Evolutionary conservation across 2,113 vertebrate species (phyloP), one percentile per base, ranked within the genome.

Genomic region (Australoheros scitulus): DNA sequence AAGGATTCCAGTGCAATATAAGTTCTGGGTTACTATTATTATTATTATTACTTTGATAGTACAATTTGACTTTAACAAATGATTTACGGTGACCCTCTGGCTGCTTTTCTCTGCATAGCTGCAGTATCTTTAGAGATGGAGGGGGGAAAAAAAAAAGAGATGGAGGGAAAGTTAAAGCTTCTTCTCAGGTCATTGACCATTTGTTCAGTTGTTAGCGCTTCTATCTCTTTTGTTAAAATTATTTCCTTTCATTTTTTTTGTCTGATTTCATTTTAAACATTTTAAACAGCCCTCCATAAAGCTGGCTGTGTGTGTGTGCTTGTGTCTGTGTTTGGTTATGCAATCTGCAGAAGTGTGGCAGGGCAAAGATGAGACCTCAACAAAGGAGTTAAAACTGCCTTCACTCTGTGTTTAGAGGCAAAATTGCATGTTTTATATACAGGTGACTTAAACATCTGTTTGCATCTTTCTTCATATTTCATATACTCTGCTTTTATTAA

Each of bases 301-400:
- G 82, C 9, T 13, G 6, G 5, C 10, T 26, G 5, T 75, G 83
- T 76, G 83, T 76, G 74, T 83, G 86, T 88, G 87, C 84, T 52
- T 88, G 76, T 86, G 83, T 86, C 24, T 80, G 87, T 38, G 64
- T 59, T 82, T 57, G 32, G 85, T 93, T 88, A 90, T 84, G 81
- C 87, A 90, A 89, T 55, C 84, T 59, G 80, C 83, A 3, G 38
- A 65, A 77, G 61, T 50, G 63, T 64, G 29, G 63, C 41, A 20
- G 63, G 47, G 57, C 75, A 58, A 75, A 72, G 76, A 64, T 1
- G 34, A 59, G 58, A 64, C 83, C 84, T 87, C 75, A 83, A 83
- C 68, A 85, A 59, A 77, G 77, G 61, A 74, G 59, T 65, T 75
- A 20, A 20, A 81, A 60, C 83, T 38, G 52, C 61, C 3, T 2